Conservation (phyloP, 2,888 invertebrate species). For the Drosophila demipolita region DNA sequence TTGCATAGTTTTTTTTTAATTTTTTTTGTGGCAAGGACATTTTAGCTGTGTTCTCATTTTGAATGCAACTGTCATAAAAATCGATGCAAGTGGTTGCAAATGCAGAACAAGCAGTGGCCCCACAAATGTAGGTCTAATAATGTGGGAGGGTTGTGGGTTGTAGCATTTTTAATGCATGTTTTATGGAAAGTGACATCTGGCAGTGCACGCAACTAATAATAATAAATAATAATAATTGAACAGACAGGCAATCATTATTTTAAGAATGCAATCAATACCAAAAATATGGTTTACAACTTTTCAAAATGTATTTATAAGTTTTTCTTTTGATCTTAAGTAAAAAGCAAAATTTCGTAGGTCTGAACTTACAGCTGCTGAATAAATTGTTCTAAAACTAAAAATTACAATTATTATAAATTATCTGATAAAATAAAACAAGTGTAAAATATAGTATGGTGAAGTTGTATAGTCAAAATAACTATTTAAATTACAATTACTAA, state of each 20-base stretch:
- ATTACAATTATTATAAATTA: too few species aligned
- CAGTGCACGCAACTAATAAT: neutral
- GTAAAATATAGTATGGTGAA: too few species aligned
- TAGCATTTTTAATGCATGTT: neutral
- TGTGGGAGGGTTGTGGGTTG: constrained; percentile 2
- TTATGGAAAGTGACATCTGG: neutral
- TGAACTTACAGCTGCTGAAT: too few species aligned
- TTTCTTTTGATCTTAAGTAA: too few species aligned
- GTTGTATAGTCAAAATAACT: too few species aligned
- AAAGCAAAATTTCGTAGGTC: too few species aligned
- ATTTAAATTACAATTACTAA: too few species aligned
- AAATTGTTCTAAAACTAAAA: too few species aligned
- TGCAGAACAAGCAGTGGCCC: constrained; percentile 11
- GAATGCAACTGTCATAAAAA: constrained; percentile 44
- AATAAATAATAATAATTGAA: neutral
- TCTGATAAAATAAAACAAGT: too few species aligned
- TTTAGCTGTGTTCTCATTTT: constrained; percentile 26
- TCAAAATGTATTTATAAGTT: neutral
- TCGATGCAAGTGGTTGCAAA: constrained; percentile 42
- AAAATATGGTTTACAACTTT: neutral
- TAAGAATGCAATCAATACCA: neutral
- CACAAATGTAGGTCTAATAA: constrained; percentile 13
- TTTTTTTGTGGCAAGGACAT: constrained; percentile 67
- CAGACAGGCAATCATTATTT: neutral
- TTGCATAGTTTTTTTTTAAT: constrained; percentile 4